Evolutionary conservation across 2,888 invertebrate species (phyloP).

Genomic region (Drosophila silvestris): DNA sequence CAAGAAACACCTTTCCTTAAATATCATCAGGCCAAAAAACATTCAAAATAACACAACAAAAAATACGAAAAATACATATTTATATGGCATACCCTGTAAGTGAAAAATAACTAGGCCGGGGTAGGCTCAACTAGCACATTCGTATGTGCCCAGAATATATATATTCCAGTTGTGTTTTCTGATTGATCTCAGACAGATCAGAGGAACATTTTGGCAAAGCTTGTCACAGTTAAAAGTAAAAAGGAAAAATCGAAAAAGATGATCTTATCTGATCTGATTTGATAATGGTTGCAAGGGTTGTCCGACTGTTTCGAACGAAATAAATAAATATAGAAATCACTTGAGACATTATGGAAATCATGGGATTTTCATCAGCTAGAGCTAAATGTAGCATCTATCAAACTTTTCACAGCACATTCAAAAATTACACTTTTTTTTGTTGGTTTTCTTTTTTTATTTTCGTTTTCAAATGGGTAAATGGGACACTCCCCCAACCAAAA

Average conservation of each 20-base stretch:
- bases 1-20: constrained; percentile 1
- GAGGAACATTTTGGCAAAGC: not conserved
- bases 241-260: not conserved
- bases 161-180: not conserved
- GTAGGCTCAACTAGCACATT: not conserved
- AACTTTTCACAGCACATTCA: not conserved
- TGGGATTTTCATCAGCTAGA: not conserved
- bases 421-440: not conserved
- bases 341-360: not conserved
- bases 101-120: not conserved
- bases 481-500: not conserved
- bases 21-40: constrained; percentile 3
- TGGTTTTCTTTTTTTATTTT: not conserved
- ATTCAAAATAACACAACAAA: not conserved
- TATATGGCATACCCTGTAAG: constrained; percentile 6
- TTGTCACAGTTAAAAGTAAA: not conserved
- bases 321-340: not conserved
- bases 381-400: not conserved
- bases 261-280: not conserved
- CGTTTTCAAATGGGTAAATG: not conserved
- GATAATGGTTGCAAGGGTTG: not conserved
- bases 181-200: not conserved
- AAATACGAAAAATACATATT: not conserved
- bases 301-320: not conserved
- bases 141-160: not conserved